Percentiles rank a stretch among this genome's conserved stretches.
phyloP scores from a whole-genome alignment of 2,888 invertebrate species.

The Idaea biselata region DNA sequence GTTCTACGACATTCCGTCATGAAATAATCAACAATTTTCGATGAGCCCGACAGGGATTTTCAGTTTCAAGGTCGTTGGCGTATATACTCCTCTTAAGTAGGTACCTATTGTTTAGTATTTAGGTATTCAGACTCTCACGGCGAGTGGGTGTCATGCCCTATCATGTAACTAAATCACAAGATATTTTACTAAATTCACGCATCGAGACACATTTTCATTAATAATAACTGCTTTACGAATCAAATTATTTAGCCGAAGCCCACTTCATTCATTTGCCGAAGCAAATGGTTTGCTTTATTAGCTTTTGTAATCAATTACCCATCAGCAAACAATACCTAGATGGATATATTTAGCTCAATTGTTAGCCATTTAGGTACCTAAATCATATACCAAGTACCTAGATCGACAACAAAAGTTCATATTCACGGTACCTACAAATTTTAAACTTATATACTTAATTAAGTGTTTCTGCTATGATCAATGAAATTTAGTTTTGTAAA shows the following conservation, averaged over 20 bases:
- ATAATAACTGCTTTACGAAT: neutral
- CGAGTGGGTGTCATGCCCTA: neutral
- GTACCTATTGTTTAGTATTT: too few relatives aligned
- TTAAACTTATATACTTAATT: too few relatives aligned
- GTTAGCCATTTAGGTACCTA: neutral
- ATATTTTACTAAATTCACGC: neutral
- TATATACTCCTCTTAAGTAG: too few relatives aligned
- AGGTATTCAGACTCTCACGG: too few relatives aligned
- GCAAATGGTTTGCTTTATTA: neutral
- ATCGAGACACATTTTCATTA: neutral
- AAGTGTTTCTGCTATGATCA: too few relatives aligned
- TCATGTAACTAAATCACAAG: neutral
- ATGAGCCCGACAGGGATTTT: too few relatives aligned
- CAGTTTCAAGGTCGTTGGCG: too few relatives aligned
- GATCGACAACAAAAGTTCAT: too few relatives aligned
- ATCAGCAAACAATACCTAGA: neutral
- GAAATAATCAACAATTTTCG: too few relatives aligned
- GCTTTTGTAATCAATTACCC: neutral
- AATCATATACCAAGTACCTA: neutral
- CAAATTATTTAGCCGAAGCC: neutral
- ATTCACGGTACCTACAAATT: too few relatives aligned
- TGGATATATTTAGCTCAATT: neutral
- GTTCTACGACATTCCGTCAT: too few relatives aligned
- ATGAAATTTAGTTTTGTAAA: too few relatives aligned
- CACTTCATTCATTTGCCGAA: neutral